A percentile compares a stretch with the other conserved stretches of the same genome.
Evolutionary conservation across 2,797 vertebrate species (phyloP).

Genomic region (Knipowitschia caucasica): DNA sequence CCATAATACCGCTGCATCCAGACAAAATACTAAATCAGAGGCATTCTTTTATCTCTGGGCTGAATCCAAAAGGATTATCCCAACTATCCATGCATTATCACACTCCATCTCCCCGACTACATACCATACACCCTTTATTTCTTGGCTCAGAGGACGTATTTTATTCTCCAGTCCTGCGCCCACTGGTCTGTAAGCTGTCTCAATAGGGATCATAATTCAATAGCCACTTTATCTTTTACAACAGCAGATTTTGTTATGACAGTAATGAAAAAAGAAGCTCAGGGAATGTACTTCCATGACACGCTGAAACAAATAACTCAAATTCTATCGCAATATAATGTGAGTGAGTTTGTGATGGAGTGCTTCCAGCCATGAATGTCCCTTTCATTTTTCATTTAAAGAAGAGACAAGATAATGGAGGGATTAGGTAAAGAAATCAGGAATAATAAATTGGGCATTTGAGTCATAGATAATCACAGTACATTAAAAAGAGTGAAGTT

Average conservation of each 20-base stretch:
- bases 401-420: no score
- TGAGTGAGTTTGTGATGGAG: no score
- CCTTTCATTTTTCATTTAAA: no score
- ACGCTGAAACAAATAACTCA: no score
- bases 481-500: no score
- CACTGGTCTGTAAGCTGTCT: conserved; percentile 7
- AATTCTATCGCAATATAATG: no score
- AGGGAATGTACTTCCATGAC: no score
- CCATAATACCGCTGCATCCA: conserved; percentile 14
- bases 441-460: no score
- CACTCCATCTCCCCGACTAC: conserved; percentile 10
- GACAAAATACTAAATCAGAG: conserved; percentile 17
- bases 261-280: background rate
- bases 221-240: background rate
- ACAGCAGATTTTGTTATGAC: background rate
- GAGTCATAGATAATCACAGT: no score
- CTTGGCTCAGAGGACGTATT: conserved; percentile 8
- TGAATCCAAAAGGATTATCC: conserved; percentile 34
- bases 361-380: no score
- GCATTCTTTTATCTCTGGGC: conserved; percentile 23
- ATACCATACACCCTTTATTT: conserved; percentile 27
- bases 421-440: no score
- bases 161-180: conserved; percentile 28
- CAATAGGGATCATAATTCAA: conserved; percentile 1
- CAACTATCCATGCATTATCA: conserved; percentile 27